These are phyloP conservation scores for Anas bernieri DNA, from an alignment of 2,797 vertebrate genomes.

Conservation along the genomic window DNA sequence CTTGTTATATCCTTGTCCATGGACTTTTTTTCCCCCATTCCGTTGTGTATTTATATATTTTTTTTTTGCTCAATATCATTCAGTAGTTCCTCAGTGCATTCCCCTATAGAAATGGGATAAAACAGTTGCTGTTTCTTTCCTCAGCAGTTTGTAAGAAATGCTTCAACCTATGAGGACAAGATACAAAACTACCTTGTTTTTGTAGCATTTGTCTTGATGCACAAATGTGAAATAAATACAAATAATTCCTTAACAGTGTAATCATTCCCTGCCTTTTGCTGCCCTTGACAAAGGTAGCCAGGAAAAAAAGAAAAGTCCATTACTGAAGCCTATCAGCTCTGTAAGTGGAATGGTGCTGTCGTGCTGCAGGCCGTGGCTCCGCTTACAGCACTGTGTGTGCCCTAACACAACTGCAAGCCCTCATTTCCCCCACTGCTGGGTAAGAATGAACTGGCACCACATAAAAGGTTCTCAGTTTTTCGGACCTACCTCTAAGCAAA, in stretches of 20 bases:
- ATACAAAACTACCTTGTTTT: not conserved
- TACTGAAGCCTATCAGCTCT: not conserved
- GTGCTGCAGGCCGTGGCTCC: fast-evolving
- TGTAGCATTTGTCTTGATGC: not conserved
- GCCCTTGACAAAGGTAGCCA: not conserved
- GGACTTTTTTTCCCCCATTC: not conserved
- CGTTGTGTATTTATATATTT: not conserved
- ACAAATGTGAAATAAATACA: not conserved
- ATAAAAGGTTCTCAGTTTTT: fast-evolving
- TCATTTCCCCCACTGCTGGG: not conserved
- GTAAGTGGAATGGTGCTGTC: fast-evolving
- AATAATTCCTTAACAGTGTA: not conserved
- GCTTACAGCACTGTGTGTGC: fast-evolving
- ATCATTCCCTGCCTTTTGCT: not conserved
- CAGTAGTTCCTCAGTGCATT: not conserved
- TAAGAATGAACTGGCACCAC: fast-evolving
- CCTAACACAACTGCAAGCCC: not conserved
- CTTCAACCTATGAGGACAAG: not conserved
- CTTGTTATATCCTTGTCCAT: not conserved
- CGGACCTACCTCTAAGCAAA: fast-evolving
- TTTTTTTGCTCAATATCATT: not conserved
- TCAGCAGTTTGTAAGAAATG: not conserved
- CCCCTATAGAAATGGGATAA: not conserved
- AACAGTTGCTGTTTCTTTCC: not conserved
- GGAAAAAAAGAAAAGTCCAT: fast-evolving